phyloP scores from a whole-genome alignment of 2,113 vertebrate species.

The Channa maculata region DNA sequence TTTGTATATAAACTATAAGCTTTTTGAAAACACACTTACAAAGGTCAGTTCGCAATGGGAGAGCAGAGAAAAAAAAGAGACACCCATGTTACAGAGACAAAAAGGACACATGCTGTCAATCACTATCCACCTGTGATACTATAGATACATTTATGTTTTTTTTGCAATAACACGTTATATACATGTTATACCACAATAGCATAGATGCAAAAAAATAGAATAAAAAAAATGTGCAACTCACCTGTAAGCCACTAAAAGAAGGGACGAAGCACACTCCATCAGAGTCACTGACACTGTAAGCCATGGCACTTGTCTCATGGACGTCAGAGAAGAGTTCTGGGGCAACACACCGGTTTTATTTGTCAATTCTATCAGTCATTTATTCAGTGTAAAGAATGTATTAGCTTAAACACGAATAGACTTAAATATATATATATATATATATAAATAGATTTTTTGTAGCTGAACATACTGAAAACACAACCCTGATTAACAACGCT shows the following conservation, averaged over 20 bases:
- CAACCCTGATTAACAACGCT: no score
- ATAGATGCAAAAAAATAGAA: neutral
- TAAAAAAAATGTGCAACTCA: constrained; percentile 55
- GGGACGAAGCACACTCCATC: constrained; percentile 96
- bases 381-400: neutral
- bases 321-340: constrained; percentile 92
- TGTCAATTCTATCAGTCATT: neutral
- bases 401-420: neutral
- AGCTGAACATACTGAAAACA: neutral
- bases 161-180: no score
- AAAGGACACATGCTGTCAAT: neutral
- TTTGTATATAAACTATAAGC: constrained; percentile 5
- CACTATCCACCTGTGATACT: neutral
- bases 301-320: constrained; percentile 89
- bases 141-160: neutral
- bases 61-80: constrained; percentile 78
- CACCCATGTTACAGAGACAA: constrained; percentile 50
- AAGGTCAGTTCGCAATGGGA: constrained; percentile 79
- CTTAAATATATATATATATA: neutral
- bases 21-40: constrained; percentile 83
- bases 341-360: constrained; percentile 8
- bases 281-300: constrained; percentile 87
- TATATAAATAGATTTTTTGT: neutral
- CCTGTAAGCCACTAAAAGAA: constrained; percentile 94
- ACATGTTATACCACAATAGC: neutral